phyloP scores from a whole-genome alignment of 2,113 vertebrate genomes.

The Corvus moneduloides region DNA sequence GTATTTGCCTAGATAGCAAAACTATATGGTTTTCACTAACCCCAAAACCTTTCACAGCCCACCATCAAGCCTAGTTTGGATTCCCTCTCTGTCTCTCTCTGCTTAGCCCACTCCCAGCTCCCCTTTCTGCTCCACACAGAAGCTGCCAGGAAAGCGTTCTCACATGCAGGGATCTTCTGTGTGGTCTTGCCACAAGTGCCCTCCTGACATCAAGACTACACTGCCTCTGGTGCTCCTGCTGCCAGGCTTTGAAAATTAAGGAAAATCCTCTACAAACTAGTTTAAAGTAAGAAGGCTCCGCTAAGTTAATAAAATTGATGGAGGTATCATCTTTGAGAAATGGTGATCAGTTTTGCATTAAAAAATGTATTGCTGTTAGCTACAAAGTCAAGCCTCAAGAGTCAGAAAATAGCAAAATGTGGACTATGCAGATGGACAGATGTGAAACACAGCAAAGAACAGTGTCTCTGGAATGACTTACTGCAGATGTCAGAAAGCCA shows the following conservation, averaged over 20 bases:
- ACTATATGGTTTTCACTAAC: background rate
- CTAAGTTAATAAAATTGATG: background rate
- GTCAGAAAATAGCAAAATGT: accelerated
- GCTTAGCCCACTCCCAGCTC: background rate
- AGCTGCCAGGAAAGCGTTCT: background rate
- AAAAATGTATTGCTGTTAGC: background rate
- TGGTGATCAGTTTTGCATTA: background rate
- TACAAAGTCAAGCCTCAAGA: background rate
- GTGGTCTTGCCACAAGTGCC: background rate
- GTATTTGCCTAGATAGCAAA: background rate
- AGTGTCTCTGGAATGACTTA: background rate
- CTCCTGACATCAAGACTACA: background rate
- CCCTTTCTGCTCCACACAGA: background rate
- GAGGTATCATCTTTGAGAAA: background rate
- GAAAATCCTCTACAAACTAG: background rate
- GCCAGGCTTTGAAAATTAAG: background rate
- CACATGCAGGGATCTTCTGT: background rate
- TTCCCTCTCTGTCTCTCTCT: background rate
- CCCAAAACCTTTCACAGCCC: background rate
- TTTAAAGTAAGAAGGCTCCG: background rate
- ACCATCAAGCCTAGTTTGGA: background rate
- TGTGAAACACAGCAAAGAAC: background rate
- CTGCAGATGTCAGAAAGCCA: background rate
- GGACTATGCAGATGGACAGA: background rate
- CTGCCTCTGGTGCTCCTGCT: background rate